These are phyloP conservation scores for Molorchus minor DNA, from an alignment of 2,888 invertebrate species.

Conservation along the genomic window DNA sequence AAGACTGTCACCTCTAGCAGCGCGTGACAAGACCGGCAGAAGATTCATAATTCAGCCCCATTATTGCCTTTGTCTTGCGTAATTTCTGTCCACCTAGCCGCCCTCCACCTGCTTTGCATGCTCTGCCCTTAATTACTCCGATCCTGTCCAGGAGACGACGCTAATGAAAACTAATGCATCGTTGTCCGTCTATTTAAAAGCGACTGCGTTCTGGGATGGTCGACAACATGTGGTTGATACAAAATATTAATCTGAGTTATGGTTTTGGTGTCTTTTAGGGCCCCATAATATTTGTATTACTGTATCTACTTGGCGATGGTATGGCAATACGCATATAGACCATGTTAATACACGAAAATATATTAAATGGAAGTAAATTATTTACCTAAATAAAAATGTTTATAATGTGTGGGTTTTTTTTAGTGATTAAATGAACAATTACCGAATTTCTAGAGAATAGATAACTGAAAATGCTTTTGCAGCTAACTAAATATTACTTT, in stretches of 20 bases:
- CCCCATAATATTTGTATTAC: too few species aligned
- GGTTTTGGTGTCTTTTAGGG: not conserved
- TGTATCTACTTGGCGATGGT: too few species aligned
- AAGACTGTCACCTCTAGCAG: constrained; percentile 27
- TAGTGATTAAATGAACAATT: too few species aligned
- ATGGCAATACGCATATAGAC: too few species aligned
- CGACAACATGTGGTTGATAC: constrained; percentile 22
- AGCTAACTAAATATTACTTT: too few species aligned
- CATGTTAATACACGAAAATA: too few species aligned
- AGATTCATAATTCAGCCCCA: constrained; percentile 32
- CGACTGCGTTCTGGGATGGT: constrained; percentile 9
- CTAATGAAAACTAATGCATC: constrained; percentile 43
- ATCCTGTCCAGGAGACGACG: constrained; percentile 37
- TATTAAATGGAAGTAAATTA: too few species aligned
- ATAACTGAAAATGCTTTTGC: too few species aligned
- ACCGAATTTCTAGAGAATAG: too few species aligned
- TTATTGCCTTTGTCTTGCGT: constrained; percentile 27
- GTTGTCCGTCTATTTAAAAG: constrained; percentile 16
- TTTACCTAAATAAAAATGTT: too few species aligned
- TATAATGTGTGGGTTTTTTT: too few species aligned
- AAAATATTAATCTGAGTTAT: constrained; percentile 24
- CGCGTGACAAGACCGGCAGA: constrained; percentile 32
- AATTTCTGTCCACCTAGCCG: constrained; percentile 22
- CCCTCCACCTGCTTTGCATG: constrained; percentile 20
- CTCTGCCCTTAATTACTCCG: constrained; percentile 38